phyloP scores from a whole-genome alignment of 2,113 vertebrate genomes.

The Vombatus ursinus region DNA sequence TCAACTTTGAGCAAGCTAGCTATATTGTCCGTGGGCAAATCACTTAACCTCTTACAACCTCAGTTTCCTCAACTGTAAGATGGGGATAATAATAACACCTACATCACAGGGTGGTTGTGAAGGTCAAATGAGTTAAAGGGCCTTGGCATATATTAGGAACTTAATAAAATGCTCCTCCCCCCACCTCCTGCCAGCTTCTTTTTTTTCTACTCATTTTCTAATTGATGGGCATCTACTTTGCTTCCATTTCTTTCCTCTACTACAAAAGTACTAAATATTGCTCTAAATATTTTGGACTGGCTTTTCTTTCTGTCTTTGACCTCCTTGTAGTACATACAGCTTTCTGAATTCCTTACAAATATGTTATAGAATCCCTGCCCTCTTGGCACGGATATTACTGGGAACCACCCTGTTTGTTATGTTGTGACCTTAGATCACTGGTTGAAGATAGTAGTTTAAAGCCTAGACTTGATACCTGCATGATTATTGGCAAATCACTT shows the following conservation, averaged over 20 bases:
- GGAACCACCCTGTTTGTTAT: not conserved
- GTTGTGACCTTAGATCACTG: not conserved
- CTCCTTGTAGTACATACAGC: not conserved
- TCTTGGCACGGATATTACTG: not conserved
- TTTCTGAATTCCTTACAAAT: not conserved
- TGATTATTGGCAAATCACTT: not conserved
- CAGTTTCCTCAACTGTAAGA: not conserved
- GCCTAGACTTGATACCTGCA: not conserved
- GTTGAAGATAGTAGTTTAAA: not conserved
- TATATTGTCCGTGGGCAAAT: not conserved
- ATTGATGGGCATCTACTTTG: not conserved
- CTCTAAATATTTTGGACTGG: not conserved
- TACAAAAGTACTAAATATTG: not conserved
- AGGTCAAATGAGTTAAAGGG: not conserved
- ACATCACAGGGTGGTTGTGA: not conserved
- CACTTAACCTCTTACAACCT: not conserved
- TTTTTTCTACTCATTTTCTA: not conserved
- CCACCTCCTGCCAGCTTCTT: not conserved
- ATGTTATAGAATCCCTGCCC: not conserved
- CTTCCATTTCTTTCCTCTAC: not conserved
- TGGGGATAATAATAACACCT: not conserved
- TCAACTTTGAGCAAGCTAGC: not conserved
- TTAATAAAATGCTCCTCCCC: not conserved
- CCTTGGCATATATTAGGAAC: rapidly evolving
- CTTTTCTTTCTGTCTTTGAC: not conserved